A percentile compares a stretch with the other conserved stretches of the same genome.
Conservation (phyloP, 2,113 vertebrate genomes). For the Pseudorectes ferrugineus region DNA sequence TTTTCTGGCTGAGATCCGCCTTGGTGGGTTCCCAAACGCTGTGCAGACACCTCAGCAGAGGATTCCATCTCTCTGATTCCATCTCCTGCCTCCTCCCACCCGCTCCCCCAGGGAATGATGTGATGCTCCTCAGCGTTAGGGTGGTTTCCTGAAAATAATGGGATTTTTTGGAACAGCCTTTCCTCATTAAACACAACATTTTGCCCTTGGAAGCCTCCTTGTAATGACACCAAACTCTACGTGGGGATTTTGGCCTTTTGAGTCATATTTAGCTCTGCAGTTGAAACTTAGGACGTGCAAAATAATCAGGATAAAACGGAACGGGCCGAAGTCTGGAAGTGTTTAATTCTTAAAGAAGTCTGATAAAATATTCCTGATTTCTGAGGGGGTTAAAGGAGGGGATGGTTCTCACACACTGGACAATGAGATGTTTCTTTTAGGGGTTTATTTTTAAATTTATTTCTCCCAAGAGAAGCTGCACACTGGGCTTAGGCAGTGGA, state of each 20-base stretch:
- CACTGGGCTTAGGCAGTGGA: background rate
- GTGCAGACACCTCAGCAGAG: background rate
- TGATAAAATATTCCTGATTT: background rate
- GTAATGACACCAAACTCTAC: background rate
- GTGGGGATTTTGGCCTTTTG: background rate
- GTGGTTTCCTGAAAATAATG: background rate
- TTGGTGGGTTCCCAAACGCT: background rate
- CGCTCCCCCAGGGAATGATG: background rate
- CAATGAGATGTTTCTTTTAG: background rate
- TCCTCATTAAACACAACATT: background rate
- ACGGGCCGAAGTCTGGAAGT: background rate
- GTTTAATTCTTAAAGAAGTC: background rate
- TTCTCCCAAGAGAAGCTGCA: background rate
- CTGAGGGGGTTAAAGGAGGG: background rate
- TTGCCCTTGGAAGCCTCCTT: background rate
- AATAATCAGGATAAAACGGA: background rate
- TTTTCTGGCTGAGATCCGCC: background rate
- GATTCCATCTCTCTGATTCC: background rate
- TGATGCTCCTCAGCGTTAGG: fast-evolving
- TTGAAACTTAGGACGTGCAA: fast-evolving
- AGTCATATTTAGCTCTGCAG: background rate
- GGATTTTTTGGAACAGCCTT: background rate
- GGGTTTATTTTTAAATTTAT: background rate
- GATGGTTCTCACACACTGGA: background rate
- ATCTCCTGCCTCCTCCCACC: background rate